phyloP scores from a whole-genome alignment of 1,140 invertebrate genomes.

The Halictus rubicundus region DNA sequence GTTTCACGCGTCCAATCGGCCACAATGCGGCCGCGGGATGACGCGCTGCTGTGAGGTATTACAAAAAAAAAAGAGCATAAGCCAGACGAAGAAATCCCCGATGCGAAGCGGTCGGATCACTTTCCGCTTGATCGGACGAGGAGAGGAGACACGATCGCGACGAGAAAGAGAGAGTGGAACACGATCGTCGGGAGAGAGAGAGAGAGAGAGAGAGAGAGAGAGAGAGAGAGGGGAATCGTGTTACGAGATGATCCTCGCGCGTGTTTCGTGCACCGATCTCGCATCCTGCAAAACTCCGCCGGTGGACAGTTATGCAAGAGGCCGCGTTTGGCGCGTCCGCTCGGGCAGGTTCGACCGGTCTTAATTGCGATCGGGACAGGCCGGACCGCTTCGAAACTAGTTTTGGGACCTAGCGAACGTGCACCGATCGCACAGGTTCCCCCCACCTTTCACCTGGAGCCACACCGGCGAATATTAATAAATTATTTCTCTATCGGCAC shows the following conservation, averaged over 20 bases:
- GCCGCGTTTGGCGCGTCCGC: constrained; percentile 59
- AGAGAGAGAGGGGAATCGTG: not conserved
- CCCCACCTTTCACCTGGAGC: no score
- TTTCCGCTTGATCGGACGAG: not conserved
- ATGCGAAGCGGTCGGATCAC: not conserved
- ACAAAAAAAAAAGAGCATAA: not conserved
- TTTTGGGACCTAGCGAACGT: constrained; percentile 25
- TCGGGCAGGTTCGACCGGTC: constrained; percentile 69
- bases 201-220: not conserved
- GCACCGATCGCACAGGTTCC: not conserved
- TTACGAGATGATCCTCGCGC: constrained; percentile 15
- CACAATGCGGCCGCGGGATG: not conserved
- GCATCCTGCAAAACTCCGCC: constrained; percentile 51
- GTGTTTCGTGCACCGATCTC: constrained; percentile 13
- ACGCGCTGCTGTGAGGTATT: not conserved
- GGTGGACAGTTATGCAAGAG: constrained; percentile 61
- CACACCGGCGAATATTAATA: constrained; percentile 34
- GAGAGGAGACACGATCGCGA: not conserved
- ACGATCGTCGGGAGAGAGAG: not conserved
- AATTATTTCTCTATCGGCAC: constrained; percentile 36
- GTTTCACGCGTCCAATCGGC: not conserved
- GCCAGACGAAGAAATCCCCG: not conserved
- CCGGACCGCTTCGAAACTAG: constrained; percentile 42
- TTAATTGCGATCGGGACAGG: constrained; percentile 65
- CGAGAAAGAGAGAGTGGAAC: no score